Base-by-base conservation (phyloP, 1,140 invertebrate genomes). In the Protaetia brevitarsis region DNA sequence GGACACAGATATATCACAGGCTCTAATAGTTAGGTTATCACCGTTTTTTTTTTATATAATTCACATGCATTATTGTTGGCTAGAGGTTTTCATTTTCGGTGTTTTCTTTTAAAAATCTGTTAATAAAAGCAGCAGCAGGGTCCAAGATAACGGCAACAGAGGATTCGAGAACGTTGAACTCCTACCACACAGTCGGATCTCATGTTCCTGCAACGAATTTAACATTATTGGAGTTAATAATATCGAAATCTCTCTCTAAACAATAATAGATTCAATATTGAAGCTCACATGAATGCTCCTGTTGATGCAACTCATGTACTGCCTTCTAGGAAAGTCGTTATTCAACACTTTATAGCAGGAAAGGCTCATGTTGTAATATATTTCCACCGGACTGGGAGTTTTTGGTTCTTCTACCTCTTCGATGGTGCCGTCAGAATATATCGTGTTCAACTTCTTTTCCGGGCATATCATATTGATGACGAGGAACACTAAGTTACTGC, bases 401-500 rank as follows among this genome's bases (percentile, higher is more conserved):
- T 67, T 59, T 2, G 67, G 27, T 8, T 70, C 41, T 21, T 68
- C 23, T 45, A 71, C 59, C n/a, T 62, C 60, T 5, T 62, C n/a
- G 4, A 70, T 72, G 4, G 23, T 7, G 1, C 11, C 11, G 10
- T 62, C 60, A 31, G 29, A 5, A 2, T 29, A 62, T 5, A 26
- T 34, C 11, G 5, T 21, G 27, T 31, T 16, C 10, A 13, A 16
- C 16, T 34, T 62, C 19, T 36, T 62, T 4, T 82, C 81, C 0
- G 79, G 75, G 72, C 89, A 92, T 6, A 85, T 73, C 10, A 83
- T 87, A 72, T 94, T 88, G 2, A 94, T 87, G 1, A 94, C 90
- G 1, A 96, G 79, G 63, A 96, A 79, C 3, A 96, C 82, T 81
- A 96, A 85, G 76, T 96, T 96, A 41, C 90, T 95, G 41, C 86